These are phyloP conservation scores for Lydus trimaculatus DNA, from an alignment of 2,888 invertebrate genomes.

Conservation along the genomic window DNA sequence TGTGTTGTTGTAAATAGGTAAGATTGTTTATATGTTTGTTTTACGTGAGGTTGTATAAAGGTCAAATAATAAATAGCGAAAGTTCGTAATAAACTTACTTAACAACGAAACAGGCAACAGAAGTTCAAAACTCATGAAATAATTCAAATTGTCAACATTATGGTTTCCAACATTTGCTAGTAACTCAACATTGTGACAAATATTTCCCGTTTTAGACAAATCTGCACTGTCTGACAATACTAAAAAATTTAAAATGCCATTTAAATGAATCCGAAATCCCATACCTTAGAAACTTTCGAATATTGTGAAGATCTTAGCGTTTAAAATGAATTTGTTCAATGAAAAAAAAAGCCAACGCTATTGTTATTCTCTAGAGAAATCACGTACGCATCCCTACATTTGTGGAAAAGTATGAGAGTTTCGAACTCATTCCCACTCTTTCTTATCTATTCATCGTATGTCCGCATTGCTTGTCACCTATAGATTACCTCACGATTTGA, in stretches of 20 bases:
- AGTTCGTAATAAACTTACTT: background rate
- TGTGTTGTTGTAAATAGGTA: background rate
- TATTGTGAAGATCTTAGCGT: conserved; percentile 16
- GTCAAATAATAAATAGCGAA: conserved; percentile 5
- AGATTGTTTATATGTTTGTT: background rate
- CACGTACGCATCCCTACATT: conserved; percentile 41
- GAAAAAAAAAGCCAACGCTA: conserved; percentile 42
- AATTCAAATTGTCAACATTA: conserved; percentile 4
- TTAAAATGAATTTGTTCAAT: conserved; percentile 32
- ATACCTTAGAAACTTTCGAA: conserved; percentile 18
- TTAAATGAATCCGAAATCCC: conserved; percentile 1
- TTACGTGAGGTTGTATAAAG: background rate
- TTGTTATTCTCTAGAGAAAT: conserved; percentile 44
- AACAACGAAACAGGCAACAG: background rate
- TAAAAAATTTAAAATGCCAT: background rate
- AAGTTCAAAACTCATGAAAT: conserved; percentile 3
- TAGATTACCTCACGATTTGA: conserved; percentile 19
- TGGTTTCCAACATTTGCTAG: background rate
- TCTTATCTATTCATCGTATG: conserved; percentile 41
- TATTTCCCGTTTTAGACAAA: background rate
- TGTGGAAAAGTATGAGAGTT: conserved; percentile 29
- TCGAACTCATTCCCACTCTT: conserved; percentile 23
- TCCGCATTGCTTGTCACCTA: conserved; percentile 24
- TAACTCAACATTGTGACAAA: background rate
- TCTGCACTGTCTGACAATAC: background rate